A percentile compares a stretch with the other conserved stretches of the same genome.
Conservation (phyloP, 1,140 invertebrate species). For the Gonatopus flavifemur region DNA sequence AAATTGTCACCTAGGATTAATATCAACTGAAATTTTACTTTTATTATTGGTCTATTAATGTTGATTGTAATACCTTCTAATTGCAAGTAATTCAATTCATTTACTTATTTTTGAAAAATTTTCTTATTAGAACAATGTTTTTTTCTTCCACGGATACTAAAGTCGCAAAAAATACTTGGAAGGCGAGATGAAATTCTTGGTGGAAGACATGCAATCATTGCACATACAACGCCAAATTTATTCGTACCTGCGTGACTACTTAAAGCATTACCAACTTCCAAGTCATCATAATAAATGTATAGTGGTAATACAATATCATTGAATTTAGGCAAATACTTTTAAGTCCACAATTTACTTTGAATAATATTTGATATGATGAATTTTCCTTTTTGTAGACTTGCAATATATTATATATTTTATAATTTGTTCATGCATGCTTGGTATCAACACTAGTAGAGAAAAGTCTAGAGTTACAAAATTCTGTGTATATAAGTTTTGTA, state of each 20-base stretch:
- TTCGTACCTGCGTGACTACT: constrained; percentile 21
- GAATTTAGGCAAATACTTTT: constrained; percentile 3
- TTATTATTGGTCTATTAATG: constrained; percentile 3
- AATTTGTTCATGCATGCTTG: no score
- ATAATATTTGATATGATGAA: background rate
- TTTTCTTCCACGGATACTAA: constrained; percentile 24
- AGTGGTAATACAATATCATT: constrained; percentile 9
- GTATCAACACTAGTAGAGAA: no score
- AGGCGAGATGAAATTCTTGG: constrained; percentile 8
- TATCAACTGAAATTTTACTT: constrained; percentile 16
- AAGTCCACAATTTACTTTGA: constrained; percentile 6
- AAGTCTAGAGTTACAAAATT: no score
- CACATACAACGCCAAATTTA: constrained; percentile 15
- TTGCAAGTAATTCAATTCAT: constrained; percentile 18
- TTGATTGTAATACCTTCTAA: constrained; percentile 9
- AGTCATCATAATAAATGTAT: no score
- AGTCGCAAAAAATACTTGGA: constrained; percentile 13
- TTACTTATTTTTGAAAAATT: constrained; percentile 10
- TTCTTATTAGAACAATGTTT: constrained; percentile 1
- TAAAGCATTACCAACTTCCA: constrained; percentile 10
- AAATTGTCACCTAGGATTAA: no score
- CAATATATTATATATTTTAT: no score
- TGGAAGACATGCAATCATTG: constrained; percentile 14
- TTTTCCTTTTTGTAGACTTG: background rate
- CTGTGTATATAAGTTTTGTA: no score